Conservation (phyloP, 2,797 vertebrate species). For the Poliocrania exsul region DNA sequence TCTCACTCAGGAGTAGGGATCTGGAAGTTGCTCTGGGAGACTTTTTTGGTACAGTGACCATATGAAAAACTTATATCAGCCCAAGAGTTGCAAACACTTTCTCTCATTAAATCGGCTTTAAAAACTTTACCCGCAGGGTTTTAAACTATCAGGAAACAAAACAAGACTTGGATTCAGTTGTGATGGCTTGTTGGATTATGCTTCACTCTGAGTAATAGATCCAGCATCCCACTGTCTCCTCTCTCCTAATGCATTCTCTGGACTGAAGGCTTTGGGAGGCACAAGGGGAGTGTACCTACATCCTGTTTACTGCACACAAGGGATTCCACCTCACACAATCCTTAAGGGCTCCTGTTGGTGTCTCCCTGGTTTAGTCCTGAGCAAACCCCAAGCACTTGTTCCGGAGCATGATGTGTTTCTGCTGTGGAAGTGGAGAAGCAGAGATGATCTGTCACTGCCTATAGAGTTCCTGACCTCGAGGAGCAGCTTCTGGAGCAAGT, state of each 20-base stretch:
- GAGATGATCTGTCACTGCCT: neutral
- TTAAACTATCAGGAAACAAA: neutral
- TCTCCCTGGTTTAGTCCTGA: neutral
- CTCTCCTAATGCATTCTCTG: neutral
- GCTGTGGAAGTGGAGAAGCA: neutral
- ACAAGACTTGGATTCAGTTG: neutral
- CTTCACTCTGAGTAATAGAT: neutral
- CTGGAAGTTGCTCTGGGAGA: neutral
- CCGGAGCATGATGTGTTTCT: neutral
- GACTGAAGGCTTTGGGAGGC: neutral
- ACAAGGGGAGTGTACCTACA: accelerated
- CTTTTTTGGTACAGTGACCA: neutral
- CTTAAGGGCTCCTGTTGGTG: neutral
- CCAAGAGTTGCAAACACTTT: neutral
- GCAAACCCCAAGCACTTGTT: neutral
- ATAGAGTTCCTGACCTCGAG: neutral
- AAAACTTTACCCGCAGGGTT: neutral
- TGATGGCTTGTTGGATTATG: neutral
- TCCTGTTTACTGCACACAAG: neutral
- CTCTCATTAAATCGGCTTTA: neutral
- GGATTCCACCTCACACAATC: neutral
- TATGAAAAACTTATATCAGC: neutral
- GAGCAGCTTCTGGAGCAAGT: neutral
- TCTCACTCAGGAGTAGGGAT: neutral
- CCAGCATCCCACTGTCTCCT: neutral